Conservation (phyloP, 2,113 vertebrate species). For the Nipponia nippon region DNA sequence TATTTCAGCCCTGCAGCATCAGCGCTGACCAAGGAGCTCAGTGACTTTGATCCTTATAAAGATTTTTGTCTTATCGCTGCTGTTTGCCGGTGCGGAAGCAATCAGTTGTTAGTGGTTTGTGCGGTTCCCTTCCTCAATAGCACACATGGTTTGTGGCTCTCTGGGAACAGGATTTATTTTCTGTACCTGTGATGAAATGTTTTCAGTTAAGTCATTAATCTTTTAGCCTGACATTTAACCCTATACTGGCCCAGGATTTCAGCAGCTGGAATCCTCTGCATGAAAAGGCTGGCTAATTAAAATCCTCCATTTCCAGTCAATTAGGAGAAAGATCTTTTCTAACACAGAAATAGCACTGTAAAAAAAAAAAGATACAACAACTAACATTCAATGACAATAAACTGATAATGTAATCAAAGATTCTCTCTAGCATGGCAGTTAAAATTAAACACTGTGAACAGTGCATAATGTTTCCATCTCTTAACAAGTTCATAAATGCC, state of each 20-base stretch:
- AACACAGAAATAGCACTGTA: neutral
- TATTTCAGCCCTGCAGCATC: neutral
- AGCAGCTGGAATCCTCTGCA: neutral
- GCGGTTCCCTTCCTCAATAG: neutral
- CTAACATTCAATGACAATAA: conserved; percentile 22
- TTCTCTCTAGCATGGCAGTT: neutral
- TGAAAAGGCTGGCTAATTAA: neutral
- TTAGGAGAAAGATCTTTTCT: neutral
- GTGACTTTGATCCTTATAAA: neutral
- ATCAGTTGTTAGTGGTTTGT: neutral
- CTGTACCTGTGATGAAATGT: neutral
- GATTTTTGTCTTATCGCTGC: neutral
- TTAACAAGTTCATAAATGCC: conserved; percentile 1
- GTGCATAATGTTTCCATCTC: conserved; percentile 6
- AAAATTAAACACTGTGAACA: conserved; percentile 36
- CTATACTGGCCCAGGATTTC: neutral
- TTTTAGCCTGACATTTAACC: conserved; percentile 19
- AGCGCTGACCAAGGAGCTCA: neutral
- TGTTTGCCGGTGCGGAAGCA: neutral
- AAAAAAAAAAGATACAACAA: neutral
- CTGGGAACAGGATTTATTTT: conserved; percentile 9
- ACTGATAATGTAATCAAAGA: conserved; percentile 47
- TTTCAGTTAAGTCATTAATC: conserved; percentile 32
- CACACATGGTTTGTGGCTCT: neutral
- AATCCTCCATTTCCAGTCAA: neutral